Percentiles rank a stretch among this genome's conserved stretches.
These are phyloP conservation scores for Arbacia lixula DNA, from an alignment of 53 echinoderm and acorn worm species.

Conservation along the genomic window DNA sequence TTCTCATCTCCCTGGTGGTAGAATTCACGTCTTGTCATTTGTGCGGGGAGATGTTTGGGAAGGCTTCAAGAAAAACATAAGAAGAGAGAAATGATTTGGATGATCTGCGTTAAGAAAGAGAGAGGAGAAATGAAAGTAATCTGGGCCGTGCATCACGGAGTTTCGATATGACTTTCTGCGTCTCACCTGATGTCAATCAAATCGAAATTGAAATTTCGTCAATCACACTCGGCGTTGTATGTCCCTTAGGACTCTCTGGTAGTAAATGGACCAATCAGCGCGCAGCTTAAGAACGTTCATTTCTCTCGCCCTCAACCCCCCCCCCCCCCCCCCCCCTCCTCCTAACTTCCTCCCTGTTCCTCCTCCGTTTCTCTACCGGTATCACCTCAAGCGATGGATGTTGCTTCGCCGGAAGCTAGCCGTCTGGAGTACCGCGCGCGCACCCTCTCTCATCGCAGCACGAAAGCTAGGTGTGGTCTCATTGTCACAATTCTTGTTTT, in stretches of 20 bases:
- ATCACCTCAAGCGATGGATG: background rate
- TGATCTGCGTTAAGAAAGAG: background rate
- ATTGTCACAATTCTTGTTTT: constrained; percentile 2
- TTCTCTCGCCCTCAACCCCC: constrained; percentile 3
- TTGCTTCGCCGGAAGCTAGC: constrained; percentile 34
- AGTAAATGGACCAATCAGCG: constrained; percentile 34
- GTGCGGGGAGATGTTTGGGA: background rate
- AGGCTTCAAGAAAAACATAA: background rate
- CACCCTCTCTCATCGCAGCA: background rate
- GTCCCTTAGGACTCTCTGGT: constrained; percentile 3
- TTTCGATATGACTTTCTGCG: constrained; percentile 32
- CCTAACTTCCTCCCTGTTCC: background rate
- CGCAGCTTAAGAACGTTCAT: constrained; percentile 8
- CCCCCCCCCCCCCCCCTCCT: background rate
- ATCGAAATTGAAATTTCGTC: constrained; percentile 44
- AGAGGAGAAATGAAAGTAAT: constrained; percentile 35
- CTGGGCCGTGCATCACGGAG: constrained; percentile 26
- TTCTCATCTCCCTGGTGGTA: constrained; percentile 11
- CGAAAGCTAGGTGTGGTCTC: constrained; percentile 46
- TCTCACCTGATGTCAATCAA: constrained; percentile 53
- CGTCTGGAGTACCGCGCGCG: background rate
- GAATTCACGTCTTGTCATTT: background rate
- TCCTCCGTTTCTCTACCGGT: background rate
- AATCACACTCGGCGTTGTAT: constrained; percentile 26
- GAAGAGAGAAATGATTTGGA: background rate